These are phyloP conservation scores for Ectemnius lituratus DNA, from an alignment of 2,888 invertebrate species.

Conservation along the genomic window DNA sequence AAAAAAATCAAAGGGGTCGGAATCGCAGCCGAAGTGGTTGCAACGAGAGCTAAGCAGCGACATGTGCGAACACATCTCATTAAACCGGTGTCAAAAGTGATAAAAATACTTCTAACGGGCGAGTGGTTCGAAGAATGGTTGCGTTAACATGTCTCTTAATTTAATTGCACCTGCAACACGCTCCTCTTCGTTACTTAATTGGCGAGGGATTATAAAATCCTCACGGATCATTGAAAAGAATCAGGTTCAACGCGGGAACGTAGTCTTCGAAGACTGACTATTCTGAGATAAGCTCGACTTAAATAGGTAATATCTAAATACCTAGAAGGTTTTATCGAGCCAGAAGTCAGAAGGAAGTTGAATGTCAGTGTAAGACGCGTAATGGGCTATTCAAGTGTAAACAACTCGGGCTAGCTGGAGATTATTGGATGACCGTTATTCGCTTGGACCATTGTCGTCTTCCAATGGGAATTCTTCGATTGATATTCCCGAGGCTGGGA, in stretches of 20 bases:
- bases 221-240: background rate
- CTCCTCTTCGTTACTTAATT: constrained; percentile 10
- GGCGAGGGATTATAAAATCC: constrained; percentile 1
- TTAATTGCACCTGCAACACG: constrained; percentile 17
- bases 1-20: too few species aligned
- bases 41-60: background rate
- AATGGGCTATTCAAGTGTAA: too few species aligned
- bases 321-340: too few species aligned
- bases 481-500: constrained; percentile 4
- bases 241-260: background rate
- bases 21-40: too few species aligned
- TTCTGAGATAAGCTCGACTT: too few species aligned
- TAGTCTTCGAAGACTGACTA: too few species aligned
- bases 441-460: background rate
- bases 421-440: background rate
- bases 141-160: constrained; percentile 10
- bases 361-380: too few species aligned
- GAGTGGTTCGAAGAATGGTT: background rate
- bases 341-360: too few species aligned
- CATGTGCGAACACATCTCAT: background rate
- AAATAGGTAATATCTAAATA: too few species aligned
- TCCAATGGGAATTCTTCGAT: background rate
- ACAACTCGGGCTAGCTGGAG: too few species aligned
- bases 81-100: constrained; percentile 11
- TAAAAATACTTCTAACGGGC: constrained; percentile 23